phyloP scores from a whole-genome alignment of 2,113 vertebrate species.

The Epinephelus moara region DNA sequence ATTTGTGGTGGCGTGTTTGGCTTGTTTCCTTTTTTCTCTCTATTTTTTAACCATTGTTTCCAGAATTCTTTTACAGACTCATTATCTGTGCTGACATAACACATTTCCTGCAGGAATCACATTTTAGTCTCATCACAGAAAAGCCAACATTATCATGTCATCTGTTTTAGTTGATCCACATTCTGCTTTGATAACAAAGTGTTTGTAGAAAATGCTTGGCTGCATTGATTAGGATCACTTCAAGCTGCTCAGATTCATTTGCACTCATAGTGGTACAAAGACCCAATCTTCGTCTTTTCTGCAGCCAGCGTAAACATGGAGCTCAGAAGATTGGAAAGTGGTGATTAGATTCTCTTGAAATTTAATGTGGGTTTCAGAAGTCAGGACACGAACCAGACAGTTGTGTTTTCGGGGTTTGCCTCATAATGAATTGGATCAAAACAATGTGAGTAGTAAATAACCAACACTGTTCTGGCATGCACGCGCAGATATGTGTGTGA shows the following conservation, averaged over 20 bases:
- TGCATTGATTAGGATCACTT: slow-evolving; percentile 44
- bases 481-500: too few species aligned
- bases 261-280: slow-evolving; percentile 1
- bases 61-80: not conserved
- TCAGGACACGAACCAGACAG: slow-evolving; percentile 26
- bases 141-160: not conserved
- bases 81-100: not conserved
- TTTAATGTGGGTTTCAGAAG: slow-evolving; percentile 37
- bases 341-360: slow-evolving; percentile 38
- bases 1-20: not conserved
- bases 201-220: too few species aligned
- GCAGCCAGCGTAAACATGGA: not conserved
- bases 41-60: not conserved
- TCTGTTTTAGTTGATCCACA: not conserved
- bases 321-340: slow-evolving; percentile 12
- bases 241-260: slow-evolving; percentile 39
- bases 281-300: not conserved
- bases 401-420: not conserved
- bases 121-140: not conserved
- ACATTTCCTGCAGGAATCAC: not conserved
- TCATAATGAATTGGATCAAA: not conserved
- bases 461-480: too few species aligned
- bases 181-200: too few species aligned
- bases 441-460: too few species aligned
- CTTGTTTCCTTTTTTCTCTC: not conserved